Conservation (phyloP, 1,140 invertebrate genomes). For the Vanessa tameamea region DNA sequence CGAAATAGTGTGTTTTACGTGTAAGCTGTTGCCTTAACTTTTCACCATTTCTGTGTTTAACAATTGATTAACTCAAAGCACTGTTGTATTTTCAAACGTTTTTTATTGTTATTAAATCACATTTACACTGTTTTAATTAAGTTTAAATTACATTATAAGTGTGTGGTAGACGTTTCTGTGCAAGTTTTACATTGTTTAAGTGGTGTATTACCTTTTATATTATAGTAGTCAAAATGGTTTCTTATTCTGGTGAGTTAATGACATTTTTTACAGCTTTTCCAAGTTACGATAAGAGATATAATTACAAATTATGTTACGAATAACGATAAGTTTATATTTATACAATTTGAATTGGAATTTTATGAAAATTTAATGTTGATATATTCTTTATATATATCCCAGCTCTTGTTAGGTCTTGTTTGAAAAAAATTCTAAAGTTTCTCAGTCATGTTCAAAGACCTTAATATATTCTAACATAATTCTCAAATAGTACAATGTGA, state of each 20-base stretch:
- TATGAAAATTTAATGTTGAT: background rate
- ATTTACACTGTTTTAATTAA: constrained; percentile 54
- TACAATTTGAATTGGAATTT: background rate
- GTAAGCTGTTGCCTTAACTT: constrained; percentile 51
- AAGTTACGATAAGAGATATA: constrained; percentile 43
- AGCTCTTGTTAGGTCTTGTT: background rate
- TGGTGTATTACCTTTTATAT: constrained; percentile 36
- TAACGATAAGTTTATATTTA: background rate
- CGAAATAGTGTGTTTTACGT: constrained; percentile 55
- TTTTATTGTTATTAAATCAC: constrained; percentile 54
- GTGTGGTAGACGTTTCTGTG: constrained; percentile 56
- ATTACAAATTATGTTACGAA: constrained; percentile 33
- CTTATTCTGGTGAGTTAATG: constrained; percentile 46
- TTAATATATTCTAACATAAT: background rate
- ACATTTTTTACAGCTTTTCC: constrained; percentile 42
- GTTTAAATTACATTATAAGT: constrained; percentile 55
- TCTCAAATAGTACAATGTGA: background rate
- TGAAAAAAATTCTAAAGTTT: background rate
- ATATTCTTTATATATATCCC: background rate
- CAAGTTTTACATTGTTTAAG: constrained; percentile 52
- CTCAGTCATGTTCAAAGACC: background rate
- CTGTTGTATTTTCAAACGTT: constrained; percentile 51
- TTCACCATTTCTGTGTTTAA: constrained; percentile 50
- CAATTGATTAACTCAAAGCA: constrained; percentile 57
- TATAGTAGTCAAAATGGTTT: constrained; percentile 54